Evolutionary conservation across 1,140 invertebrate genomes (phyloP).

Genomic region (Drosophila tani): DNA sequence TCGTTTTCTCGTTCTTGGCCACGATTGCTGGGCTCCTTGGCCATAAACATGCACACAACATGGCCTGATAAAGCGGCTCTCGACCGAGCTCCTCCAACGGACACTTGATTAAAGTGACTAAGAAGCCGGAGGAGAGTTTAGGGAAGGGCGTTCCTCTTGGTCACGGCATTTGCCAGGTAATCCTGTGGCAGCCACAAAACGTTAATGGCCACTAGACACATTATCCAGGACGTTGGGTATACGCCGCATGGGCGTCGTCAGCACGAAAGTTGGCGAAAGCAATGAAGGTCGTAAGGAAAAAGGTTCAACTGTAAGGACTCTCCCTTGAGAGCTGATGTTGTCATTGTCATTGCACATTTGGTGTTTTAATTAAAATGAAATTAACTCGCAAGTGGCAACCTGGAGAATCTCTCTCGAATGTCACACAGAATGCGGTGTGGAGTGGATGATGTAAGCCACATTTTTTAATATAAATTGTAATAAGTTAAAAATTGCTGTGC

Average conservation of each 20-base stretch:
- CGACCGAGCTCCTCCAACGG: slow-evolving; percentile 49
- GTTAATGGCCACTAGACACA: slow-evolving; percentile 55
- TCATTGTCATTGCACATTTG: slow-evolving; percentile 57
- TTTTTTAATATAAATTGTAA: slow-evolving; percentile 60
- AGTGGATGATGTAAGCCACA: slow-evolving; percentile 36
- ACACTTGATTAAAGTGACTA: slow-evolving; percentile 59
- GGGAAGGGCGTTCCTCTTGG: slow-evolving; percentile 9
- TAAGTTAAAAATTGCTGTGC: slow-evolving; percentile 16
- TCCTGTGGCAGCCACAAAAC: slow-evolving; percentile 54
- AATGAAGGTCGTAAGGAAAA: slow-evolving; percentile 3
- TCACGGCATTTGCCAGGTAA: slow-evolving; percentile 52
- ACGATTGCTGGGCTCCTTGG: slow-evolving; percentile 43
- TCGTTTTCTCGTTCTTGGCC: slow-evolving; percentile 22
- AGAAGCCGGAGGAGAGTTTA: slow-evolving; percentile 6
- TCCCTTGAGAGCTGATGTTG: slow-evolving; percentile 31
- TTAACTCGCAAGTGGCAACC: slow-evolving; percentile 52
- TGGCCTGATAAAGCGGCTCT: slow-evolving; percentile 68
- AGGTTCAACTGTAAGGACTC: not conserved
- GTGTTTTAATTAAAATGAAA: slow-evolving; percentile 80
- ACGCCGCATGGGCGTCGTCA: slow-evolving; percentile 58
- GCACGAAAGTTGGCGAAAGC: slow-evolving; percentile 37
- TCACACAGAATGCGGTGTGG: not conserved
- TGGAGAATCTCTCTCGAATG: not conserved
- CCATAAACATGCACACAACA: slow-evolving; percentile 80
- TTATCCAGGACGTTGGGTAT: slow-evolving; percentile 53